A percentile compares a stretch with the other conserved stretches of the same genome.
Evolutionary conservation across 2,888 invertebrate genomes (phyloP).

Genomic region (Serrognathus titanus): DNA sequence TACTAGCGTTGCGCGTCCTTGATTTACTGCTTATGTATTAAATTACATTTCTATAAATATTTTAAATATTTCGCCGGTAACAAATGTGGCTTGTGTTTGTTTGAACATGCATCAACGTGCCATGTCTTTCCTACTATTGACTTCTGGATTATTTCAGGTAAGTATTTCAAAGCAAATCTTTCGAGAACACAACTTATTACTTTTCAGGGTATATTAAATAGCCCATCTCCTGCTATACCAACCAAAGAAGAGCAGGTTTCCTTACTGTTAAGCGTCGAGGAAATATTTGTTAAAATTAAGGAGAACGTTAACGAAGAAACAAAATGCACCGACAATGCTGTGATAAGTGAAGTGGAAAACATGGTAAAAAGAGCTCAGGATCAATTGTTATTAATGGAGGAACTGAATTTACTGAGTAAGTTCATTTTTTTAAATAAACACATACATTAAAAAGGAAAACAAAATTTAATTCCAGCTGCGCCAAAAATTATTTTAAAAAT

Average conservation of each 20-base stretch:
- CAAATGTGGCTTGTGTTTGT: too few species aligned
- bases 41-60: too few species aligned
- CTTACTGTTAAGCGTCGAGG: slow-evolving; percentile 36
- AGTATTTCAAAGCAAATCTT: too few species aligned
- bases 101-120: too few species aligned
- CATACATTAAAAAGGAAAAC: not conserved
- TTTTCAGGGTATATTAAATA: not conserved
- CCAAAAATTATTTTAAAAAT: slow-evolving; percentile 2
- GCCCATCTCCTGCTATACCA: slow-evolving; percentile 29
- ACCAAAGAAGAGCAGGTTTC: slow-evolving; percentile 37
- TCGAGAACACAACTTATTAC: not conserved
- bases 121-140: too few species aligned
- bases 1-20: too few species aligned
- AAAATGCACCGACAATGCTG: slow-evolving; percentile 32
- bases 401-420: slow-evolving; percentile 39
- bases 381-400: slow-evolving; percentile 32
- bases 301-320: slow-evolving; percentile 32
- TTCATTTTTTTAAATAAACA: slow-evolving; percentile 3
- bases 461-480: not conserved
- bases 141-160: too few species aligned
- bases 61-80: too few species aligned
- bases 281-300: slow-evolving; percentile 37
- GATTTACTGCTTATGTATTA: too few species aligned
- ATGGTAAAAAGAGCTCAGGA: slow-evolving; percentile 31
- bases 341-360: slow-evolving; percentile 31